Base-by-base conservation (phyloP, 2,888 invertebrate species). In the Pemphredon lugubris region DNA sequence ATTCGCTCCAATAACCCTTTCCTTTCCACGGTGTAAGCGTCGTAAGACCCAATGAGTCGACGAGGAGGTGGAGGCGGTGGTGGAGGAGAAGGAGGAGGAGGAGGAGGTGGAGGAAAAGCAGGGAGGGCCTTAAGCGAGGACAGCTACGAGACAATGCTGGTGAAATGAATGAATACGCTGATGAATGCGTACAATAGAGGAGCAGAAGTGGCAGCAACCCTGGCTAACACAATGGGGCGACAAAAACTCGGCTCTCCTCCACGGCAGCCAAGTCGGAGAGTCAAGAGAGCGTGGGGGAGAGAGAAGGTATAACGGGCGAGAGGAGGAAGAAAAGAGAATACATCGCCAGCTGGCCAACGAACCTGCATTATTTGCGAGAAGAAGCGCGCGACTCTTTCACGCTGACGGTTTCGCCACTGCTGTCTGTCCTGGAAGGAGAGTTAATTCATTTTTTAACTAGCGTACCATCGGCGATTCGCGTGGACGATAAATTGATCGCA, bases 141-240 rank as follows among this genome's bases (percentile, higher is more conserved):
- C 85, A 84, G 82, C 79, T 75, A 69, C 68, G 83, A 88, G 87
- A 89, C 88, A 89, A 89, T 89, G 83, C 82, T 40, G 73, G 70
- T 75, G 79, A 83, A 87, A 88, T 88, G 88, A 89, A 89, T 88
- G 88, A 89, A 88, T 87, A 84, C 84, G 84, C 84, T 88, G 89
- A 88, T 88, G 89, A 88, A 87, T 88, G 86, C 82, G 77, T 83
- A 89, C 88, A 89, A 88, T 88, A 75, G 84, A 53, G 61, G 72
- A 55, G 76, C 75, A 85, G 83, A 87, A 84, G 83, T 84, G 81
- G 80, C 80, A 73, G 81, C 73, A 79, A 77, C 79, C 77, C 79
- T 69, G 82, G 68, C 76, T 74, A 74, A 71, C 76, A 86, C 84
- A 84, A 84, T 85, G 68, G 84, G 81, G 83, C 80, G 85, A 86